Conservation (phyloP, 1,140 invertebrate genomes). For the Dermatophagoides farinae region DNA sequence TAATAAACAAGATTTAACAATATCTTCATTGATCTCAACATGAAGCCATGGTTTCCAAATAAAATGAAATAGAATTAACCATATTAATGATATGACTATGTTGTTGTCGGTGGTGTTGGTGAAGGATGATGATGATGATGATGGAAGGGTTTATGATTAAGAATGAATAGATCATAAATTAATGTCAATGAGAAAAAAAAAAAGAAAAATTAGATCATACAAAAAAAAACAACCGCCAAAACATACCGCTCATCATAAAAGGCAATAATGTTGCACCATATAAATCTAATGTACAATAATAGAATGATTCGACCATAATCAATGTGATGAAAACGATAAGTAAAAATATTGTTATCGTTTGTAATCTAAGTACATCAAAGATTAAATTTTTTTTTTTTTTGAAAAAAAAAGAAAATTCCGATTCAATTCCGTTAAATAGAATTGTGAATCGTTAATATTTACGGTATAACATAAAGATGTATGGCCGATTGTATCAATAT, state of each 20-base stretch:
- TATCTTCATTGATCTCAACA: neutral
- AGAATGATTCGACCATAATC: neutral
- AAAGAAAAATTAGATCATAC: neutral
- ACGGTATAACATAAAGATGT: constrained; percentile 9
- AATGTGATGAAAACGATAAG: neutral
- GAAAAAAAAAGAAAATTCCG: too few species aligned
- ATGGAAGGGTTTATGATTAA: too few species aligned
- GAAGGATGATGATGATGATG: neutral
- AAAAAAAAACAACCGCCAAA: neutral
- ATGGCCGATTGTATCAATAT: constrained; percentile 6
- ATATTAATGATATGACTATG: neutral
- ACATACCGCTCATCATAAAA: neutral
- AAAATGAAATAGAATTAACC: constrained; percentile 6
- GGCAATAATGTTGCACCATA: neutral
- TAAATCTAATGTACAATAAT: constrained; percentile 1
- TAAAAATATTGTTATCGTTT: neutral
- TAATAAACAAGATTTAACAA: neutral
- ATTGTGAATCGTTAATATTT: neutral
- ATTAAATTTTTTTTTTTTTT: too few species aligned
- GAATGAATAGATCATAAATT: neutral
- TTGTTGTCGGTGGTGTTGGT: too few species aligned
- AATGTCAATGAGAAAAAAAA: neutral
- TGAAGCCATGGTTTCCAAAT: constrained; percentile 9
- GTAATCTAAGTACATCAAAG: too few species aligned
- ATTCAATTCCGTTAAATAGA: neutral